Base-by-base conservation (phyloP, 1,140 invertebrate genomes). In the Radopholus similis region DNA sequence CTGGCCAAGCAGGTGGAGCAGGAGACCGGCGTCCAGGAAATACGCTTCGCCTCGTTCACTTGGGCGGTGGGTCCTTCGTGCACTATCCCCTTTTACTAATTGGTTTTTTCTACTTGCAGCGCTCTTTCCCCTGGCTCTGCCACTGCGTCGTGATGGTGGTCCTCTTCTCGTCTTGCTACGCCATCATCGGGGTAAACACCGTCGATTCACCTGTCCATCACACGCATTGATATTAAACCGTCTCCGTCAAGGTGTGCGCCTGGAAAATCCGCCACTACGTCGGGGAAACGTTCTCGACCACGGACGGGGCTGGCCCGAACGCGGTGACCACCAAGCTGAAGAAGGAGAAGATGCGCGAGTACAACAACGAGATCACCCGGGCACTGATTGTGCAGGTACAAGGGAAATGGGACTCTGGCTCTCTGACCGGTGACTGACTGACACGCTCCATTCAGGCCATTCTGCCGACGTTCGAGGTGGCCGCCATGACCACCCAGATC, bases 351-450 rank as follows among this genome's bases (percentile, higher is more conserved):
- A 47, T 62, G 49, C 59, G 59, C 49, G 59, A 62, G 35, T 62
- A 62, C n/a, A 62, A 62, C 32, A 62, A 62, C 32, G 40, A 62
- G 30, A 47, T 62, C 21, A 62, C 59, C 23, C 32, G 26, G 15
- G 59, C 59, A 18, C 40, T 62, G n/a, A 62, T 62, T 30, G 59
- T 62, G 28, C 59, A 62, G 32, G 59, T 62, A 21, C 8, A 60
- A 60, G 2, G 32, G 11, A 47, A 60, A 11, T 59, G 28, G 9
- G 15, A 40, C 15, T 15, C 44, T 47, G 2, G 13, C n/a, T n/a
- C n/a, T n/a, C n/a, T n/a, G n/a, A n/a, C n/a, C n/a, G n/a, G 44
- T 5, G 44, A 8, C 44, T 21, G 30, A 47, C 26, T 47, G 44
- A 47, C 18, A 5, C 44, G 44, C 18, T 18, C 13, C 30, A 28